These are phyloP conservation scores for Rhinoderma darwinii DNA, from an alignment of 2,113 vertebrate species.

Conservation along the genomic window DNA sequence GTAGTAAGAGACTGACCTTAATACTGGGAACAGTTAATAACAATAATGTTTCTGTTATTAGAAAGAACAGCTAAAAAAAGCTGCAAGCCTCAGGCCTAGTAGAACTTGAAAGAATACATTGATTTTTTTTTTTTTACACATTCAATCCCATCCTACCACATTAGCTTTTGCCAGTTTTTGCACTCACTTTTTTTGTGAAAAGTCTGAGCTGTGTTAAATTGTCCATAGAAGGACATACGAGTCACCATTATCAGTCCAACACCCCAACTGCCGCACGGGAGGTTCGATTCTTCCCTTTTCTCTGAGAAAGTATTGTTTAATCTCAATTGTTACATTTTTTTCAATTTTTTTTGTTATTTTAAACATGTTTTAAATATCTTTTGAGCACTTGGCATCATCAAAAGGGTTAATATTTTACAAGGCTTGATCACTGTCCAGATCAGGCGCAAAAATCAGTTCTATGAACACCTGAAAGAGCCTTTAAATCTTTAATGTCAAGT, in stretches of 20 bases:
- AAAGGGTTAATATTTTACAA: too few relatives aligned
- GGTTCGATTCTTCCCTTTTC: not conserved
- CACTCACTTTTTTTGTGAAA: not conserved
- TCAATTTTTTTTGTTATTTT: too few relatives aligned
- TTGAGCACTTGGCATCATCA: too few relatives aligned
- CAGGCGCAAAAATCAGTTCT: too few relatives aligned
- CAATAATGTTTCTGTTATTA: not conserved
- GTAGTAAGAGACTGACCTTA: not conserved
- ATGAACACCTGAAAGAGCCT: too few relatives aligned
- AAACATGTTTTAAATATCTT: too few relatives aligned
- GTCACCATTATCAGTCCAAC: not conserved
- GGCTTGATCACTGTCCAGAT: too few relatives aligned
- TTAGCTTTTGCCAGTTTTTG: not conserved
- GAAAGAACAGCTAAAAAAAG: not conserved
- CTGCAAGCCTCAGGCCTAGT: not conserved
- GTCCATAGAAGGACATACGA: not conserved
- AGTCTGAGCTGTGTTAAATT: not conserved
- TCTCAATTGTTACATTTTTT: too few relatives aligned
- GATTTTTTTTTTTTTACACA: not conserved
- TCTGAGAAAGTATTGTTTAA: too few relatives aligned
- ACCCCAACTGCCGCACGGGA: not conserved
- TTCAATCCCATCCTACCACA: not conserved
- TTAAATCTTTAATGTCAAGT: too few relatives aligned
- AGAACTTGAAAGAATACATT: not conserved
- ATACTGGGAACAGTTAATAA: not conserved